Percentiles rank a stretch among this genome's conserved stretches.
Evolutionary conservation across 2,113 vertebrate genomes (phyloP).

Genomic region (Suricata suricatta): DNA sequence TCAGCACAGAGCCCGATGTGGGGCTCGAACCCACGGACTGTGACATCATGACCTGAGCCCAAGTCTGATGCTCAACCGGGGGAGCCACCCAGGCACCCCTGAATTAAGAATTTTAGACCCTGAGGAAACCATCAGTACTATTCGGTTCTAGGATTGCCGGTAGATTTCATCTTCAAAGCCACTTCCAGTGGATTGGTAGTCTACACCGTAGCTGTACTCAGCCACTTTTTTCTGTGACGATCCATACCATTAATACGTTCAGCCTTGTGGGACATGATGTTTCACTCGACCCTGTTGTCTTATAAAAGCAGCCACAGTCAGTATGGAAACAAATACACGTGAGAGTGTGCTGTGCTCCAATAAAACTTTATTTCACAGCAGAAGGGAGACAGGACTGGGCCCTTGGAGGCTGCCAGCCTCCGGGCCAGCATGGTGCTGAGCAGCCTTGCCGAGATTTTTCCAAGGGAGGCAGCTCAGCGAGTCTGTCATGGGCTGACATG

Average conservation of each 20-base stretch:
- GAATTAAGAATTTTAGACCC: slow-evolving; percentile 4
- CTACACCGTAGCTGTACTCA: background rate
- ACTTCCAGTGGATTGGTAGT: background rate
- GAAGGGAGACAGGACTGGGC: background rate
- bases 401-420: background rate
- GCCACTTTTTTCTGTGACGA: background rate
- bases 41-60: background rate
- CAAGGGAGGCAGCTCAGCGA: background rate
- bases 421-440: background rate
- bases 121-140: background rate
- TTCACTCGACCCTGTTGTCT: background rate
- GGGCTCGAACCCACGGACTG: background rate
- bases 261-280: background rate
- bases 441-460: background rate
- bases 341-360: background rate
- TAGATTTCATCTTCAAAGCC: background rate
- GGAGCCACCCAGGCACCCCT: background rate
- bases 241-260: background rate
- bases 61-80: background rate
- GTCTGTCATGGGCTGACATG: background rate
- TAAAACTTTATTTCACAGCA: background rate
- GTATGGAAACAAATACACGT: background rate
- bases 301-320: background rate
- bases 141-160: background rate
- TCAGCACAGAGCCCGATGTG: background rate